Percentiles rank a stretch among this genome's conserved stretches.
These are phyloP conservation scores for Campopleginae sp. DNA, from an alignment of 2,888 invertebrate genomes.

Conservation along the genomic window DNA sequence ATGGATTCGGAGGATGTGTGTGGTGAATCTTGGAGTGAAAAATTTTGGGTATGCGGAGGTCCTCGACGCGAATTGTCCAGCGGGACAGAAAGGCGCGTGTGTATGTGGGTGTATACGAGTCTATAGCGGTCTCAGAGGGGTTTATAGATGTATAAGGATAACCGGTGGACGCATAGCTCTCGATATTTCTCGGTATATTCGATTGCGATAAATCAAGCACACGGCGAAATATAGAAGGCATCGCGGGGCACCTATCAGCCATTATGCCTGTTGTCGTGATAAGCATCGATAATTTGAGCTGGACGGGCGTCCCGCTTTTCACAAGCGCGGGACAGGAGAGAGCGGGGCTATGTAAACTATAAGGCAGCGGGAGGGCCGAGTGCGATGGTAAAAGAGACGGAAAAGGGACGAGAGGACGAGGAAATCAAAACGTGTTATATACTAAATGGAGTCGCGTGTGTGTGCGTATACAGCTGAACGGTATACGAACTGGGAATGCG, in stretches of 20 bases:
- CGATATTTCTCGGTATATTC: slow-evolving; percentile 62
- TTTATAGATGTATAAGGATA: slow-evolving; percentile 11
- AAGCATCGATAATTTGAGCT: slow-evolving; percentile 73
- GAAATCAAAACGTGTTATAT: neutral
- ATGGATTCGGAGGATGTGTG: neutral
- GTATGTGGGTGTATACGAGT: neutral
- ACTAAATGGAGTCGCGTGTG: neutral
- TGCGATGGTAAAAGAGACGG: slow-evolving; percentile 34
- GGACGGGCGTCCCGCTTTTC: slow-evolving; percentile 66
- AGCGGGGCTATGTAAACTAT: slow-evolving; percentile 7
- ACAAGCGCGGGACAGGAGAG: slow-evolving; percentile 28
- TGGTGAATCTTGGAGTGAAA: neutral
- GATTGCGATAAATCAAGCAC: slow-evolving; percentile 70
- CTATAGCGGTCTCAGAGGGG: neutral
- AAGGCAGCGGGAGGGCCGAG: slow-evolving; percentile 30
- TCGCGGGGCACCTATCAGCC: slow-evolving; percentile 67
- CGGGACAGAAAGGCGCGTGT: neutral
- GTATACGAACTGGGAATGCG: slow-evolving; percentile 71
- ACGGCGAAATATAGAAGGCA: slow-evolving; percentile 41
- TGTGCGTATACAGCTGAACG: slow-evolving; percentile 16
- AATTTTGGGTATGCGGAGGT: neutral
- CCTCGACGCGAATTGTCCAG: neutral
- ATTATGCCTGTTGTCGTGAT: slow-evolving; percentile 72
- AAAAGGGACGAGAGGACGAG: slow-evolving; percentile 34
- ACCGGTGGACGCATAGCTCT: slow-evolving; percentile 20